phyloP scores from a whole-genome alignment of 1,140 invertebrate species.

The Tachypleus tridentatus region DNA sequence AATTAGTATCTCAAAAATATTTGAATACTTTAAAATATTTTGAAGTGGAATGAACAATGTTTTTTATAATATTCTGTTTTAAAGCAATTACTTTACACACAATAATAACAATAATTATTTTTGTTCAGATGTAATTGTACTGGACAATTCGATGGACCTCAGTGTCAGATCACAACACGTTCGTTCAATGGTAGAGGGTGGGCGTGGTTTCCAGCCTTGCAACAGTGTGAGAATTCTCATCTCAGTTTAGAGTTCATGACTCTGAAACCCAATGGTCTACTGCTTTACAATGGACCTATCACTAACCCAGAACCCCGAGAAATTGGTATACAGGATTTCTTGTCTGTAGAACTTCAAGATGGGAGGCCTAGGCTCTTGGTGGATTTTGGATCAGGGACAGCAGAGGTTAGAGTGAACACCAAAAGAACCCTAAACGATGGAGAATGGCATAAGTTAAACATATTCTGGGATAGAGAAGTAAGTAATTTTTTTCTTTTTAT shows the following conservation, averaged over 20 bases:
- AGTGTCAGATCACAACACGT: constrained; percentile 89
- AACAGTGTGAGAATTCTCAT: constrained; percentile 91
- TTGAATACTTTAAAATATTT: too few relatives aligned
- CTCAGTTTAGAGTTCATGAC: constrained; percentile 92
- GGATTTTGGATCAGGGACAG: constrained; percentile 87
- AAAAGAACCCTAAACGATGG: constrained; percentile 79
- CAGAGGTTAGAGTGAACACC: constrained; percentile 76
- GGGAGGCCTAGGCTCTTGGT: constrained; percentile 80
- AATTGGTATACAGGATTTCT: constrained; percentile 56
- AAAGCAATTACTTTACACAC: too few relatives aligned
- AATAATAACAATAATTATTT: too few relatives aligned
- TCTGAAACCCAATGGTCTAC: constrained; percentile 69
- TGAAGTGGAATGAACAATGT: too few relatives aligned
- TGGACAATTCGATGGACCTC: constrained; percentile 77
- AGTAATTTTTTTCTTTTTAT: neutral
- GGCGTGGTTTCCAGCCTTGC: constrained; percentile 90
- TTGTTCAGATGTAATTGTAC: constrained; percentile 46
- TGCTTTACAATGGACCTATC: constrained; percentile 94
- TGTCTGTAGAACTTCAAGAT: constrained; percentile 79
- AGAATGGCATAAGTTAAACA: constrained; percentile 89
- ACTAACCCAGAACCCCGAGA: constrained; percentile 79
- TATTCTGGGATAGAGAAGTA: constrained; percentile 82
- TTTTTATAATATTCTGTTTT: too few relatives aligned
- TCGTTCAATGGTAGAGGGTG: constrained; percentile 84
- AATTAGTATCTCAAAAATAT: too few relatives aligned